Evolutionary conservation across 2,797 vertebrate species (phyloP).

Genomic region (Carapus acus): DNA sequence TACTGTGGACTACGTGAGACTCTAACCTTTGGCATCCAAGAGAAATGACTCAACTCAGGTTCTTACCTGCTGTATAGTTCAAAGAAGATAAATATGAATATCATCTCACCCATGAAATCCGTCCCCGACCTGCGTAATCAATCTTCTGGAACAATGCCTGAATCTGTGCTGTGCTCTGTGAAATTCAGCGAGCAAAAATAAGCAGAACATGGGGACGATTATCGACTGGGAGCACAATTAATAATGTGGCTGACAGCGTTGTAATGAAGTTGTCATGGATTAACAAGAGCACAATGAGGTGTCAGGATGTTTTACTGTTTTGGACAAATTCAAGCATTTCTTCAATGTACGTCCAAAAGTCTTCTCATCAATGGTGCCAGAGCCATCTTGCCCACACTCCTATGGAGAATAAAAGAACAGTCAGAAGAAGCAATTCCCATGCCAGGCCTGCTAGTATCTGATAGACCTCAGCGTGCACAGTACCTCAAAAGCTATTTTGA

Average conservation of each 20-base stretch:
- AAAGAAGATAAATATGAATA: conserved; percentile 36
- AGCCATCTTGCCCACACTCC: conserved; percentile 64
- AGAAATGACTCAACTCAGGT: conserved; percentile 9
- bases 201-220: conserved; percentile 4
- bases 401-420: conserved; percentile 39
- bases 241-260: conserved; percentile 12
- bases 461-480: neutral
- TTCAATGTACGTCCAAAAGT: conserved; percentile 69
- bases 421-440: conserved; percentile 1
- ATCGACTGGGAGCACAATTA: conserved; percentile 6
- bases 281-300: conserved; percentile 8
- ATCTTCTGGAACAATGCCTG: conserved; percentile 77
- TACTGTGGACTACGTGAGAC: conserved; percentile 19
- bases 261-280: conserved; percentile 7
- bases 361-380: conserved; percentile 57
- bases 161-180: conserved; percentile 72
- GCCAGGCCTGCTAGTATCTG: neutral
- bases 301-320: conserved; percentile 53
- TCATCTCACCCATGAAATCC: conserved; percentile 73
- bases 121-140: conserved; percentile 67
- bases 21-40: conserved; percentile 13
- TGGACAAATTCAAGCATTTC: conserved; percentile 62
- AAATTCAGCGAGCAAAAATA: conserved; percentile 42
- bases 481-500: conserved; percentile 74
- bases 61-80: conserved; percentile 18